These are phyloP conservation scores for Rhabdomys pumilio DNA, from an alignment of 2,797 vertebrate species.

Conservation along the genomic window DNA sequence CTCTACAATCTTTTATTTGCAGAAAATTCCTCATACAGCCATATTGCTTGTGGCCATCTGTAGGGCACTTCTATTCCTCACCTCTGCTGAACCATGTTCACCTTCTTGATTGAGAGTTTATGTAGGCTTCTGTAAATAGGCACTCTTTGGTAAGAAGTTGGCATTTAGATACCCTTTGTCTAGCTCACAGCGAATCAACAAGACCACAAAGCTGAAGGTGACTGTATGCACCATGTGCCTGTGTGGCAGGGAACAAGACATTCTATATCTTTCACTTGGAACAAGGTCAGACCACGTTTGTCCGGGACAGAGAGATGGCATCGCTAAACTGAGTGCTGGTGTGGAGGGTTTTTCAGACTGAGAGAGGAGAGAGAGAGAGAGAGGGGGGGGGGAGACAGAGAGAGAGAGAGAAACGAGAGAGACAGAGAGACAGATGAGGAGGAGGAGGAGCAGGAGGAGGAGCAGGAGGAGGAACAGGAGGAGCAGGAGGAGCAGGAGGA, in stretches of 20 bases:
- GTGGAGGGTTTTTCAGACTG: neutral
- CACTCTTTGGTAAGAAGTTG: constrained; percentile 3
- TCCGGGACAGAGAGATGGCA: neutral
- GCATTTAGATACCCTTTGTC: neutral
- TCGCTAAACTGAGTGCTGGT: neutral
- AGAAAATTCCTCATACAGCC: neutral
- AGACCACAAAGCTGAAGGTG: constrained; percentile 11
- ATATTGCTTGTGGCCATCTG: neutral
- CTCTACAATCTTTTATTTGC: neutral
- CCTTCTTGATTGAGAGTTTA: neutral
- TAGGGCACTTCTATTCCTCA: neutral
- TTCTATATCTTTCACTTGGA: neutral
- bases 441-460: too few relatives aligned
- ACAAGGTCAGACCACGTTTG: neutral
- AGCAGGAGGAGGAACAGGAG: accelerated
- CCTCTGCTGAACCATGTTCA: neutral
- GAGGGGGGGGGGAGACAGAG: too few relatives aligned
- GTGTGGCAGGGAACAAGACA: neutral
- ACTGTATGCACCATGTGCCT: neutral
- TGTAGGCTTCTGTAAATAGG: neutral
- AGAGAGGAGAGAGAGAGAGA: neutral
- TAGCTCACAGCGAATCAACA: constrained; percentile 25
- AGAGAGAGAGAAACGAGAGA: neutral
- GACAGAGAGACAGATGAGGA: too few relatives aligned
- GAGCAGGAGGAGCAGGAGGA: too few relatives aligned